Evolutionary conservation across 2,113 vertebrate genomes (phyloP), one percentile per base, ranked within the genome.

Genomic region (Diadophis punctatus): DNA sequence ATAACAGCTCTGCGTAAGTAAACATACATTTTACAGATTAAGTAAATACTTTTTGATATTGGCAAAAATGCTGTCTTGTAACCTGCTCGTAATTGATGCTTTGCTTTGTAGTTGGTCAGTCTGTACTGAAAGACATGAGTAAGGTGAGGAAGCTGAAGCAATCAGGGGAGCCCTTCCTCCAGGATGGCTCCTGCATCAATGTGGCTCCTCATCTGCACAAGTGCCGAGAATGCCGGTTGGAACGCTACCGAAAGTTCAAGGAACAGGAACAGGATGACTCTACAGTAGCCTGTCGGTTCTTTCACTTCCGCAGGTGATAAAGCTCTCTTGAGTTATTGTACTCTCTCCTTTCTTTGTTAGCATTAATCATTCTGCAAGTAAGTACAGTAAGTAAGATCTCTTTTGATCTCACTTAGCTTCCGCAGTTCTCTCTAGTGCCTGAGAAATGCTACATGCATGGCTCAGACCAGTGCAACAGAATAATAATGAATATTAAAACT

Each of bases 181-280:
- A 99, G 96, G 99, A 99, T 88, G 99, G 99, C 60, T 99, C 99
- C 30, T 99, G 99, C 96, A 99, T 99, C 97, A 99, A 99, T 1
- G 99, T 99, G 87, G 99, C 99, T 4, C 99, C 99, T 88, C 99
- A 99, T 96, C 97, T 99, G 96, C 99, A 99, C 97, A 99, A 99
- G 97, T 99, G 99, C 95, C 98, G 99, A 0, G 99, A 99, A 95
- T 99, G 99, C 95, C 99, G 99, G 43, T 97, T 99, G 95, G 99
- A 99, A 95, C 98, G 99, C 53, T 99, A 99, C 95, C 98, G 99
- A 53, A 99, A 99, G 96, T 99, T 98, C 95, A 99, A 99, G 86
- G 99, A 99, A 8, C 99, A 99, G 53, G 99, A 99, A 30, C 98
- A 98, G 3, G 99, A 99, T 43, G 99, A 99, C 93, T 99, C 99